Evolutionary conservation across 2,797 vertebrate genomes (phyloP), one percentile per base, ranked within the genome.

Genomic region (Neosilurus hyrtlii): DNA sequence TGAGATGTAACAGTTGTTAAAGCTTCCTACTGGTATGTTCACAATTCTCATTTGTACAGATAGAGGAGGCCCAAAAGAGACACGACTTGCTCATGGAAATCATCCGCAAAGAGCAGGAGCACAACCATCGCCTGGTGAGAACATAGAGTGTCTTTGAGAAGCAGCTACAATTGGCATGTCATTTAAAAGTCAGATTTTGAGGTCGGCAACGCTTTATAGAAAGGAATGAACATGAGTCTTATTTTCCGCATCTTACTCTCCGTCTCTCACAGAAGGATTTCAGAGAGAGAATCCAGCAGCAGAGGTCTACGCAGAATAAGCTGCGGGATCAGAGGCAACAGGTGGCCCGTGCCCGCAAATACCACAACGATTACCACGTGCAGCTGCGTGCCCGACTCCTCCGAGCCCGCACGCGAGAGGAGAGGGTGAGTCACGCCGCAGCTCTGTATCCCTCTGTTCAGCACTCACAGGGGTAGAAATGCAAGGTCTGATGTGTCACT

Each of bases 291-390:
- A 93, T 96, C 87, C 89, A 89, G 83, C 94, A 93, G 51, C 98
- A 99, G 93, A 96, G 92, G 68, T 91, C 91, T 4, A 89, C 94
- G 7, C 96, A 97, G 89, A 97, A 91, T 90, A 94, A 93, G 79
- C 88, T 96, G 87, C 95, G 89, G 79, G 97, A 99, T 81, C 96
- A 93, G 88, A 91, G 94, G 77, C 96, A 97, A 91, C 97, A 98
- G 90, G 86, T 89, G 0, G 94, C 94, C 9, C 94, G 95, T 0
- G 96, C 96, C 86, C 96, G 92, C 89, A 97, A 94, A 84, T 98
- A 99, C 83, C 95, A 97, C 14, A 93, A 91, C 9, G 96, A 98
- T 72, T 97, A 97, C 88, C 94, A 96, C 14, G 90, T 95, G 26
- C 97, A 99, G 92, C 89, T 97, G 77, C 93, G 91, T 0, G 96